Evolutionary conservation across 2,888 invertebrate genomes (phyloP), one percentile per base, ranked within the genome.

Genomic region (Halocaridina rubra): DNA sequence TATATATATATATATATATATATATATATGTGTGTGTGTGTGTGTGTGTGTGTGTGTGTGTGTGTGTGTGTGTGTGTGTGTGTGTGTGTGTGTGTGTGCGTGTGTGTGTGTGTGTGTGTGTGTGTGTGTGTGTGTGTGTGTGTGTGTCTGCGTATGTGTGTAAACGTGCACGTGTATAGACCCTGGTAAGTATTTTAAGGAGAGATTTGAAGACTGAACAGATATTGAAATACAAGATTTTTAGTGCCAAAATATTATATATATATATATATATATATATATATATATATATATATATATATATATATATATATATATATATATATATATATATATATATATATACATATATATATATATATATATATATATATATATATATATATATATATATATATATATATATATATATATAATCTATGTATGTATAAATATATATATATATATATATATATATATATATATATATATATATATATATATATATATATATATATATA

Each of bases 401-500:
- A n/a, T 72, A 32, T 72, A n/a, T 72, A 33, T 72, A n/a, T 72
- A 39, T 46, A 8, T 53, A 53, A 53, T 7, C 3, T 53, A 53
- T 64, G 3, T 53, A 53, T 53, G 19, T 53, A 53, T 53, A 27
- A 1, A 27, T n/a, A n/a, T 72, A n/a, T 32, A 10, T 72, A 33
- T 72, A 33, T 72, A 2, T 72, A 33, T 33, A 72, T 72, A 8
- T 72, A 72, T 72, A 33, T 32, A 33, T 10, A 72, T 32, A 19
- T 72, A 30, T 71, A 30, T 30, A 71, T 71, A 30, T 4, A 71
- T 30, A 71, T 30, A 71, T 71, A 71, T 71, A 30, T 71, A 71
- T 71, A 30, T 71, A 71, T 71, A 19, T 72, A n/a, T 33, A 72
- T 39, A n/a, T 72, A 72, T 33, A 72, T 32, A 72, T 72, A 72